These are phyloP conservation scores for Otus sunia DNA, from an alignment of 2,113 vertebrate genomes.

Conservation along the genomic window DNA sequence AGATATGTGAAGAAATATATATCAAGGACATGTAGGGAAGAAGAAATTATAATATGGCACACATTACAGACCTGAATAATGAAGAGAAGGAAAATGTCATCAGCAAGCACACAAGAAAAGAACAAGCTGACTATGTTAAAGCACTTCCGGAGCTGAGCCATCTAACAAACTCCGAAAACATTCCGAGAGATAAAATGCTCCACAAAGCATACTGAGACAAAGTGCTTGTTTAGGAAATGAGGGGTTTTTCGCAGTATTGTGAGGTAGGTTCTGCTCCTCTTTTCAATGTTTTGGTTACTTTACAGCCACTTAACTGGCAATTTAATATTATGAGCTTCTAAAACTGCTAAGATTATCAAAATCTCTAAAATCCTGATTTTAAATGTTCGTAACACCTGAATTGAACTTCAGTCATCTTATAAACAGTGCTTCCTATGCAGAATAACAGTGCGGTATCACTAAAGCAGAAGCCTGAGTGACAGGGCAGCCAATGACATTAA, in stretches of 20 bases:
- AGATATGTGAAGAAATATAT: not conserved
- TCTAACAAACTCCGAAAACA: not conserved
- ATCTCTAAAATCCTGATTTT: not conserved
- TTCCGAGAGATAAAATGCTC: not conserved
- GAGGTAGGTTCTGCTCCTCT: not conserved
- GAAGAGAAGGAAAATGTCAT: not conserved
- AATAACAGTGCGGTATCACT: not conserved
- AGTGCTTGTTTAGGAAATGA: not conserved
- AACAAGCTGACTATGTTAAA: slow-evolving; percentile 1
- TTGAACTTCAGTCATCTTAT: not conserved
- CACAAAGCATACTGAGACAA: not conserved
- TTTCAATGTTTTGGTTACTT: not conserved
- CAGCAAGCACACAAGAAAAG: not conserved
- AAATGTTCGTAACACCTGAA: not conserved
- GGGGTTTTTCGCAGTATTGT: not conserved
- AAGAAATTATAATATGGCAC: not conserved
- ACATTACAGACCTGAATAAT: not conserved
- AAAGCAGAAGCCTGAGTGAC: not conserved
- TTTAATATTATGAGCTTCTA: not conserved
- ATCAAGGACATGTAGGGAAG: not conserved
- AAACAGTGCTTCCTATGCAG: not conserved
- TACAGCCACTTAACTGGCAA: not conserved
- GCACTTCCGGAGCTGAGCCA: slow-evolving; percentile 15
- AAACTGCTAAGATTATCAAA: not conserved
- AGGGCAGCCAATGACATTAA: not conserved